Base-by-base conservation (phyloP, 2,888 invertebrate genomes). In the Bibio marci region DNA sequence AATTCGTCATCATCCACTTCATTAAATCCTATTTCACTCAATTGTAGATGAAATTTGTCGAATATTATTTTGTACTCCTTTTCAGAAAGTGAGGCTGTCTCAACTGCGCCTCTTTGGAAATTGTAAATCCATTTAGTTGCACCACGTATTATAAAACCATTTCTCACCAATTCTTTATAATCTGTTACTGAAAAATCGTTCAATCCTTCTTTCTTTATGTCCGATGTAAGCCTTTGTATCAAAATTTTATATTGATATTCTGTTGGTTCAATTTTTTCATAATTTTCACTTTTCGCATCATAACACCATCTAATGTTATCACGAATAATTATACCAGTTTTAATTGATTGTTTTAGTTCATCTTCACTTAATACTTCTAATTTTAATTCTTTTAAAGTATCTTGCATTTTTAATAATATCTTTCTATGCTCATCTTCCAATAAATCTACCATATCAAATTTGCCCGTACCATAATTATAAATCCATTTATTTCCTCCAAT, bases 281-380 rank as follows among this genome's bases (percentile, higher is more conserved):
- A 40, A 25, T n/a, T 5, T 15, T 31, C 13, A 11, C 8, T 26
- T 7, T 30, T 2, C 4, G n/a, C 17, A 13, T 26, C 15, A 19
- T 40, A 40, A 26, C 28, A 31, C 14, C 34, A 35, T 12, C 36
- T 26, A 35, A 28, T 35, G 4, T 30, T 35, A 39, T 35, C 39
- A 15, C 39, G 39, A 14, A 28, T 26, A 30, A 39, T 35, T 30
- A 19, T 22, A 11, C 39, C 39, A 14, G 19, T 15, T 27, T 11
- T 17, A 13, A 40, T 36, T 17, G 36, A 22, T 11, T 31, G 10
- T 8, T 22, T 32, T n/a, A n/a, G 25, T 26, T 40, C 35, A 12
- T 7, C 25, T 25, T 22, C 30, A 17, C 12, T 40, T 36, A 40
- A 31, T 6, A 10, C 7, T 4, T 13, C 14, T 31, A 31, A 40